phyloP scores from a whole-genome alignment of 1,140 invertebrate genomes.

The Drosophila lacertosa region DNA sequence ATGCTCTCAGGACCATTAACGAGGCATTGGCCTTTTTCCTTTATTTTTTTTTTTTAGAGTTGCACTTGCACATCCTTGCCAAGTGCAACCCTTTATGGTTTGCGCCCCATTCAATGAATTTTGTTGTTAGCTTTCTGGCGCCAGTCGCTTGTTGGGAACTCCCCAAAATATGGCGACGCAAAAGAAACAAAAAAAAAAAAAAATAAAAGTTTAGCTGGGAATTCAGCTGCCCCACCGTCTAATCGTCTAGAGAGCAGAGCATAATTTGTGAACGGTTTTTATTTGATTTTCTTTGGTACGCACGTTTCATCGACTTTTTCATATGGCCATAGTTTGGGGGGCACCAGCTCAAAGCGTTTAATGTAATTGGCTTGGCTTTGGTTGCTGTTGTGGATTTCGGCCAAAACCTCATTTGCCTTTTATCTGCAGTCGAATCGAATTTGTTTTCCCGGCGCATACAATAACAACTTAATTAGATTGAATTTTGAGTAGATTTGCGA shows the following conservation, averaged over 20 bases:
- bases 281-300: conserved; percentile 55
- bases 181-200: conserved; percentile 7
- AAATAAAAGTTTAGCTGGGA: conserved; percentile 13
- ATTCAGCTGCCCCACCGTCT: conserved; percentile 34
- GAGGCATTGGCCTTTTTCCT: conserved; percentile 65
- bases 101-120: conserved; percentile 39
- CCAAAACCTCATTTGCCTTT: conserved; percentile 41
- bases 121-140: conserved; percentile 68
- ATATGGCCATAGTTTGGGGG: not conserved
- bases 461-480: conserved; percentile 80
- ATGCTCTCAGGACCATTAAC: conserved; percentile 64
- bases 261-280: conserved; percentile 74
- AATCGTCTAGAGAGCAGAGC: conserved; percentile 54
- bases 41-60: conserved; percentile 26
- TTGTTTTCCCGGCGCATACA: conserved; percentile 67
- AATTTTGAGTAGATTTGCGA: conserved; percentile 47
- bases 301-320: conserved; percentile 39
- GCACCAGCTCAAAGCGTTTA: conserved; percentile 50
- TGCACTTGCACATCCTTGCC: conserved; percentile 55
- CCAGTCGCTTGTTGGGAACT: conserved; percentile 43
- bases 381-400: conserved; percentile 19
- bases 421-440: conserved; percentile 66
- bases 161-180: conserved; percentile 35
- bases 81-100: conserved; percentile 50
- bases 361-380: conserved; percentile 73